These are phyloP conservation scores for Calameuta filiformis DNA, from an alignment of 2,888 invertebrate species.

Conservation along the genomic window DNA sequence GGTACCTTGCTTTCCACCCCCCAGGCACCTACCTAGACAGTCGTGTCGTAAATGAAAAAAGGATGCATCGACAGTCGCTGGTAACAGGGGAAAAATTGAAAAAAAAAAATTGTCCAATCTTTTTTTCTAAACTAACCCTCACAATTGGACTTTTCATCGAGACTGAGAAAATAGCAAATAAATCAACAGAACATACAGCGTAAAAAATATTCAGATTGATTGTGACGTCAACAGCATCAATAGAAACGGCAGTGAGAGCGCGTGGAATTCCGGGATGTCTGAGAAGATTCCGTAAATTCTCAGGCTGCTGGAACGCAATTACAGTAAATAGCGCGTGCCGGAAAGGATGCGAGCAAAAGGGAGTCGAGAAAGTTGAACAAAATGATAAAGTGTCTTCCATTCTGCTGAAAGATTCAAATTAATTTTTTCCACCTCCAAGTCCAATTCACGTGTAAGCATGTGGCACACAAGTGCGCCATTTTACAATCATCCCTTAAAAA, in stretches of 20 bases:
- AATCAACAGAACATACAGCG: not conserved
- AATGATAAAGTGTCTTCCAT: not conserved
- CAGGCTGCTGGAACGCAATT: not conserved
- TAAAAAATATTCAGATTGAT: not conserved
- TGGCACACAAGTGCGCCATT: not conserved
- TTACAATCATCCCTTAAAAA: not conserved
- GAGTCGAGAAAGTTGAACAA: not conserved
- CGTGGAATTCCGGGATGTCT: not conserved
- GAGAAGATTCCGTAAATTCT: not conserved
- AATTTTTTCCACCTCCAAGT: not conserved
- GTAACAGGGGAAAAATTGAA: not conserved
- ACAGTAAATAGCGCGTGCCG: not conserved
- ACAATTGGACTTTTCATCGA: not conserved
- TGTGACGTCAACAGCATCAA: not conserved
- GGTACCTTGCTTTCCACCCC: not conserved
- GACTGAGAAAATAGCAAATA: not conserved
- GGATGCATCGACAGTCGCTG: not conserved
- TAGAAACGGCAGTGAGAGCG: not conserved
- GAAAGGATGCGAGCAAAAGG: not conserved
- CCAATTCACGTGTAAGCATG: not conserved
- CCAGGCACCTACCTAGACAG: not conserved
- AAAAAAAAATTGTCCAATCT: not conserved
- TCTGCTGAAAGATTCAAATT: not conserved
- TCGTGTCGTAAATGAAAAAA: not conserved
- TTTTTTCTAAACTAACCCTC: not conserved